phyloP scores from a whole-genome alignment of 2,888 invertebrate genomes.

The Lamellibrachia columna region DNA sequence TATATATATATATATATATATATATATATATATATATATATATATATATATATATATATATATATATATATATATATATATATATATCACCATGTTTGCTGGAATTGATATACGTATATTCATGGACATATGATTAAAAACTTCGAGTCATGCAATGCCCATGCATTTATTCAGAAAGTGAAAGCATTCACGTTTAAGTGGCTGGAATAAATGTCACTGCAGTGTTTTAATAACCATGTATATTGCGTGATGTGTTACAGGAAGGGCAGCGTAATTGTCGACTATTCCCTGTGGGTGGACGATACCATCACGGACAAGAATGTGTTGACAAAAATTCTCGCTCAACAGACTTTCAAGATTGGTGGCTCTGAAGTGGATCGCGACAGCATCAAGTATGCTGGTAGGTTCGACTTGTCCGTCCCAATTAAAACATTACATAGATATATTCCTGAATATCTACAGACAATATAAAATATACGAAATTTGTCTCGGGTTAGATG shows the following conservation, averaged over 20 bases:
- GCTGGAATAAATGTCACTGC: not conserved
- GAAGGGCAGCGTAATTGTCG: not conserved
- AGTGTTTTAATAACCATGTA: not conserved
- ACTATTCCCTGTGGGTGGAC: not conserved
- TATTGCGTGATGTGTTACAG: not conserved
- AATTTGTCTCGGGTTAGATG: not conserved
- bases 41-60: too few relatives aligned
- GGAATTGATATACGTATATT: too few relatives aligned
- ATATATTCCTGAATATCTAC: not conserved
- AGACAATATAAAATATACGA: not conserved
- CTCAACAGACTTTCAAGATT: not conserved
- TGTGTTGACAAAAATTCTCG: not conserved
- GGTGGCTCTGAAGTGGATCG: not conserved
- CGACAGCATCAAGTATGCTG: not conserved
- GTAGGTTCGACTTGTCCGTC: not conserved
- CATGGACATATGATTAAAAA: too few relatives aligned
- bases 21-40: too few relatives aligned
- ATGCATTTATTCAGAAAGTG: not conserved
- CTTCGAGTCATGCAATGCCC: too few relatives aligned
- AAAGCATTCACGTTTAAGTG: not conserved
- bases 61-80: too few relatives aligned
- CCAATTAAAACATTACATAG: not conserved
- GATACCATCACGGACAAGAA: not conserved
- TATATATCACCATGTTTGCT: too few relatives aligned
- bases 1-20: not conserved